These are phyloP conservation scores for Xenopus borealis DNA, from an alignment of 2,113 vertebrate species.

Conservation along the genomic window DNA sequence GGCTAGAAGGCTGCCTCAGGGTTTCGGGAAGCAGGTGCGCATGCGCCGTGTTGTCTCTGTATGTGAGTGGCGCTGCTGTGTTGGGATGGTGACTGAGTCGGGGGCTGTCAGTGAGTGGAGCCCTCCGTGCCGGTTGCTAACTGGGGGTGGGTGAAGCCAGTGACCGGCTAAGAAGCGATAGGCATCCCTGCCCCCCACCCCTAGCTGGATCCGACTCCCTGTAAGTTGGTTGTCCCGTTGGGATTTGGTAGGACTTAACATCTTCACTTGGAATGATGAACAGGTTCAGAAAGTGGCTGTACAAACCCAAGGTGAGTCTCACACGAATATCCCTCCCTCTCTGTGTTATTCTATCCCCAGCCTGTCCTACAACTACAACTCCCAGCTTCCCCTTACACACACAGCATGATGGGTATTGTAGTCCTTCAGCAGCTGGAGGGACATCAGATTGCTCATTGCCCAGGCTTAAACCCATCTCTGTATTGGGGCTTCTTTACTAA, in stretches of 20 bases:
- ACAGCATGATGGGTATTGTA: no score
- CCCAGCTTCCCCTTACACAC: no score
- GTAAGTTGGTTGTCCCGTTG: background rate
- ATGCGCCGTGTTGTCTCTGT: constrained; percentile 1
- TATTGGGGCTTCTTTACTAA: no score
- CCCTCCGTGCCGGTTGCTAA: no score
- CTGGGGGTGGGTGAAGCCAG: background rate
- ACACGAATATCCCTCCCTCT: background rate
- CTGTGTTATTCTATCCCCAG: no score
- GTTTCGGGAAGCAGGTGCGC: constrained; percentile 44
- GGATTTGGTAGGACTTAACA: constrained; percentile 37
- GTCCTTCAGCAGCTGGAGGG: no score
- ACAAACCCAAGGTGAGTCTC: constrained; percentile 88
- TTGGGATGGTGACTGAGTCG: constrained; percentile 47
- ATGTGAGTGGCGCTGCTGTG: background rate
- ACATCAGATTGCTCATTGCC: no score
- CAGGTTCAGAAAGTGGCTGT: constrained; percentile 95
- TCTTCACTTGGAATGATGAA: constrained; percentile 79
- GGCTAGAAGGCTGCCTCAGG: background rate
- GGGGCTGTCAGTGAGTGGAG: constrained; percentile 43
- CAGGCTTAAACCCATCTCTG: no score
- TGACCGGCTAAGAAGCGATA: background rate
- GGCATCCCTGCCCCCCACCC: background rate
- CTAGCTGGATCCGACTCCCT: background rate
- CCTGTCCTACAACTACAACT: background rate